Percentiles rank a stretch among this genome's conserved stretches.
phyloP scores from a whole-genome alignment of 2,888 invertebrate species.

The Agrochola lota region DNA sequence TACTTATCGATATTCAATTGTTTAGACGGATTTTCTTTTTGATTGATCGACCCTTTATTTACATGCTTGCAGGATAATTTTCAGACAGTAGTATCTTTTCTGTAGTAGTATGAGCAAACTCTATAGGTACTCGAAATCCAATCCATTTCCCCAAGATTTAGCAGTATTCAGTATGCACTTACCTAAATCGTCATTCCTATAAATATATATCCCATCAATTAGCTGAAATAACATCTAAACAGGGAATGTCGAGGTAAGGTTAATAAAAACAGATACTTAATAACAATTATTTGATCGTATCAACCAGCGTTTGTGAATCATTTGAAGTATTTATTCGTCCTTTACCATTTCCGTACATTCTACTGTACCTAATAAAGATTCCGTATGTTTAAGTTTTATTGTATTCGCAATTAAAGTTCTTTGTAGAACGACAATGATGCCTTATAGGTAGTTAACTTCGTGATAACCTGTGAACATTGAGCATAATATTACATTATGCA shows the following conservation, averaged over 20 bases:
- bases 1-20: slow-evolving; percentile 42
- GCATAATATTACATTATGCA: not conserved
- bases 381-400: slow-evolving; percentile 58
- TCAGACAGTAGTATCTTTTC: no score
- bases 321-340: slow-evolving; percentile 68
- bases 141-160: not conserved
- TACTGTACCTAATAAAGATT: slow-evolving; percentile 61
- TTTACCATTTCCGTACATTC: slow-evolving; percentile 70
- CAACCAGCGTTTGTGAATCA: slow-evolving; percentile 66
- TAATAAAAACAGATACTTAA: slow-evolving; percentile 58
- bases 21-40: not conserved
- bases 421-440: slow-evolving; percentile 38
- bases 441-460: slow-evolving; percentile 21
- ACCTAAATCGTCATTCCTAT: not conserved
- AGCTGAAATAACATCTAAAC: slow-evolving; percentile 37
- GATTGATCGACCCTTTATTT: not conserved
- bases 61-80: not conserved
- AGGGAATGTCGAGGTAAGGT: slow-evolving; percentile 55
- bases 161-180: no score
- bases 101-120: no score
- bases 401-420: slow-evolving; percentile 49
- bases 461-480: slow-evolving; percentile 13
- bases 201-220: slow-evolving; percentile 18
- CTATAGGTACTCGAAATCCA: not conserved
- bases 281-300: slow-evolving; percentile 74